Conservation (phyloP, 1,140 invertebrate species). For the Trichomalopsis sarcophagae region DNA sequence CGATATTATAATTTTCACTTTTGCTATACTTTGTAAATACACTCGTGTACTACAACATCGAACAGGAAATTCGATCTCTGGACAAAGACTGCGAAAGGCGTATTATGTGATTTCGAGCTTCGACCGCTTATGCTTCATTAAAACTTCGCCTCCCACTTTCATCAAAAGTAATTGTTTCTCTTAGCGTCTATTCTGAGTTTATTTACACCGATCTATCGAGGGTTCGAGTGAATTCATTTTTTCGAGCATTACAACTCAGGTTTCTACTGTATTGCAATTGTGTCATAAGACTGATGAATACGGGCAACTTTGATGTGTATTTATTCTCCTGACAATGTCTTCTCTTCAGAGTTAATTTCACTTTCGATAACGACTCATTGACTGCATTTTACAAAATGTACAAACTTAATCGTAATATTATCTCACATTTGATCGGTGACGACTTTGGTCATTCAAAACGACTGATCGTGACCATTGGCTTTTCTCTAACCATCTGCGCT, state of each 20-base stretch:
- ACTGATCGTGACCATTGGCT: too few relatives aligned
- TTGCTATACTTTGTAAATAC: constrained; percentile 30
- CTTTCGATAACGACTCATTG: not conserved
- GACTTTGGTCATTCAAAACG: too few relatives aligned
- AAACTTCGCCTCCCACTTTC: not conserved
- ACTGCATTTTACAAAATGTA: not conserved
- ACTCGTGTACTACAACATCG: not conserved
- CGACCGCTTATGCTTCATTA: not conserved
- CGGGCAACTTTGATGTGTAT: not conserved
- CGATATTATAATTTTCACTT: not conserved
- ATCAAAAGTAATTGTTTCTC: not conserved
- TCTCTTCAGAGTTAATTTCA: not conserved
- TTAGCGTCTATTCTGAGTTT: not conserved
- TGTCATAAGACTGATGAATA: constrained; percentile 25
- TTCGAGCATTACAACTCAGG: not conserved
- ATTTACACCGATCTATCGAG: not conserved
- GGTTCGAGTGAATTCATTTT: not conserved
- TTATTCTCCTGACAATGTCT: not conserved
- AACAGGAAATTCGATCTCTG: constrained; percentile 9
- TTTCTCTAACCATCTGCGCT: too few relatives aligned
- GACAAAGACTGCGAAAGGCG: not conserved
- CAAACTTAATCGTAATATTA: too few relatives aligned
- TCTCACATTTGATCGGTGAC: too few relatives aligned
- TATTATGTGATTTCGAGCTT: not conserved
- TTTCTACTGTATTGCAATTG: not conserved